Evolutionary conservation across 1,140 invertebrate genomes (phyloP).

Genomic region (Ostrea edulis): DNA sequence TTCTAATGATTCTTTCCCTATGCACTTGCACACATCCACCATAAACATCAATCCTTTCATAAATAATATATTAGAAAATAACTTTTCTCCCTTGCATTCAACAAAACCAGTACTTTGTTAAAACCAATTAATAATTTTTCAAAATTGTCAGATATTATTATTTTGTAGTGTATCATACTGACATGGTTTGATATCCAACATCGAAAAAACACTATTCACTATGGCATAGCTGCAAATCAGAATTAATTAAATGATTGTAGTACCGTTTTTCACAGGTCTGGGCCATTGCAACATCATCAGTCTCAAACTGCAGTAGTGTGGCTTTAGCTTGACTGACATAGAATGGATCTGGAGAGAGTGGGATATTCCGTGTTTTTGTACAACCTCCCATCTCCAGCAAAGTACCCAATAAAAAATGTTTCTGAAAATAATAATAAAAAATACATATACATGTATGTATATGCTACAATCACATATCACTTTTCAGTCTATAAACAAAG

Average conservation of each 20-base stretch:
- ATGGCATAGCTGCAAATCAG: not conserved
- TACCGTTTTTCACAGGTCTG: slow-evolving; percentile 75
- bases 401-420: slow-evolving; percentile 73
- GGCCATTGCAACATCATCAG: slow-evolving; percentile 74
- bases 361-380: slow-evolving; percentile 60
- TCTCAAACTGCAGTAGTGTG: slow-evolving; percentile 78
- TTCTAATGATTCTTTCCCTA: too few species aligned
- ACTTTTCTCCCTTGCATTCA: too few species aligned
- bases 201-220: too few species aligned
- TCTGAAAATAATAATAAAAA: slow-evolving; percentile 66
- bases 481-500: not conserved
- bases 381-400: slow-evolving; percentile 77
- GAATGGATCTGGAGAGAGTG: slow-evolving; percentile 75
- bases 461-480: not conserved
- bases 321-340: slow-evolving; percentile 78
- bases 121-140: too few species aligned
- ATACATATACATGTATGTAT: not conserved
- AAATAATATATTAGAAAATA: too few species aligned
- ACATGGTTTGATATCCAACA: too few species aligned
- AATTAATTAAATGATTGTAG: not conserved
- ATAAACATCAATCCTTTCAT: too few species aligned
- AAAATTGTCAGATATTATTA: too few species aligned
- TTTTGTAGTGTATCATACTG: too few species aligned
- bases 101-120: too few species aligned
- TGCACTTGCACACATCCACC: too few species aligned